A percentile compares a stretch with the other conserved stretches of the same genome.
These are phyloP conservation scores for Talpa occidentalis DNA, from an alignment of 2,113 vertebrate genomes.

Conservation along the genomic window DNA sequence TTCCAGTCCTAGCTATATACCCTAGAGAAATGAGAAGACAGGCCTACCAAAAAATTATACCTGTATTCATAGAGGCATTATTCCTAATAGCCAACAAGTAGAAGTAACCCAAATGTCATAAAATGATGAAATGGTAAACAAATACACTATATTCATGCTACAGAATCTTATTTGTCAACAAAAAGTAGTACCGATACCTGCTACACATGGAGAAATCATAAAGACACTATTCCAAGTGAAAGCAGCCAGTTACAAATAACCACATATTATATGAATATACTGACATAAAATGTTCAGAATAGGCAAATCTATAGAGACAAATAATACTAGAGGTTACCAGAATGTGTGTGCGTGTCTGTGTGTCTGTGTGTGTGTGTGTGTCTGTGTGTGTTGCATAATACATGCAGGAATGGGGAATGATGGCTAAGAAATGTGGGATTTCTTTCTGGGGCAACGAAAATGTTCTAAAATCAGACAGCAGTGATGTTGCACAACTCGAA, in stretches of 20 bases:
- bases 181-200: neutral
- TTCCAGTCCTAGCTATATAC: neutral
- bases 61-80: neutral
- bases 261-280: neutral
- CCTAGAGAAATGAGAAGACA: neutral
- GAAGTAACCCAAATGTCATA: neutral
- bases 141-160: neutral
- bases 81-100: neutral
- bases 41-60: neutral
- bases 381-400: neutral
- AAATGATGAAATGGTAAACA: neutral
- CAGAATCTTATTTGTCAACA: neutral
- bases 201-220: neutral
- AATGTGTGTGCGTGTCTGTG: neutral
- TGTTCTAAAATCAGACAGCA: neutral
- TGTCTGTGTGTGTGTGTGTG: no score
- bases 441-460: neutral
- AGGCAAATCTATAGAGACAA: neutral
- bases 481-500: neutral
- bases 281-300: neutral
- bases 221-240: slow-evolving; percentile 1
- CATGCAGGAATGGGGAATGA: neutral
- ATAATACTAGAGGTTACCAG: neutral
- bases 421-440: neutral
- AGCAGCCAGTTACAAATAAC: neutral